Percentiles rank a stretch among this genome's conserved stretches.
These are phyloP conservation scores for Subanguina moxae DNA, from an alignment of 1,140 invertebrate genomes.

Conservation along the genomic window DNA sequence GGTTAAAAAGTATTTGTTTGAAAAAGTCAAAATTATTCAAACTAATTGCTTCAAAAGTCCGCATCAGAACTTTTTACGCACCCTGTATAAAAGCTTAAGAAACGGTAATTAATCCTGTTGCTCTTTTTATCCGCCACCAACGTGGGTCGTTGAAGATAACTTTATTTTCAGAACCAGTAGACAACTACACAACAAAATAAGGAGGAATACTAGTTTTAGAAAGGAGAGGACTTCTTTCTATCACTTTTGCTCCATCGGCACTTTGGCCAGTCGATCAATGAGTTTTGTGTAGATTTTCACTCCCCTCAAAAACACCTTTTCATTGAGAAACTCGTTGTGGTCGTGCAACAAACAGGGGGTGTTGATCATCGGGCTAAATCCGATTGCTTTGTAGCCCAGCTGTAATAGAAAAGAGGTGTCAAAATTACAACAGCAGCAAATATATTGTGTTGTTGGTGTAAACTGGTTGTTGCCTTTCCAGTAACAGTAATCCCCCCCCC, in stretches of 20 bases:
- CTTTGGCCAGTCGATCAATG: constrained; percentile 35
- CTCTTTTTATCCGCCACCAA: too few relatives aligned
- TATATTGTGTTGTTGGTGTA: background rate
- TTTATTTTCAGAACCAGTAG: too few relatives aligned
- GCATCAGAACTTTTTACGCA: too few relatives aligned
- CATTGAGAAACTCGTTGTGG: constrained; percentile 70
- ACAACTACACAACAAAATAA: too few relatives aligned
- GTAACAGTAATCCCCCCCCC: background rate
- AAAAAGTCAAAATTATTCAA: too few relatives aligned
- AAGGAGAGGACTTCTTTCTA: too few relatives aligned
- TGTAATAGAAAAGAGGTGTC: constrained; percentile 41
- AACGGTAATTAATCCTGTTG: too few relatives aligned
- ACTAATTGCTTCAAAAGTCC: too few relatives aligned
- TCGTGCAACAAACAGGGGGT: constrained; percentile 73
- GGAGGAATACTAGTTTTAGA: too few relatives aligned
- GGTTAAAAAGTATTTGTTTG: too few relatives aligned
- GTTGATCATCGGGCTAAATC: constrained; percentile 75
- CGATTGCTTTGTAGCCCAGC: constrained; percentile 70
- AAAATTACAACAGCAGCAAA: background rate
- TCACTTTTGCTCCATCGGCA: constrained; percentile 4
- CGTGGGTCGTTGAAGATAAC: too few relatives aligned
- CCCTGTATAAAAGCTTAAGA: too few relatives aligned
- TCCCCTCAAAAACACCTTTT: constrained; percentile 69
- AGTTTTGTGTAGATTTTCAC: constrained; percentile 68
- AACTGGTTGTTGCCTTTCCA: background rate